Evolutionary conservation across 2,113 vertebrate species (phyloP), one percentile per base, ranked within the genome.

Genomic region (Cyprinodon tularosa): DNA sequence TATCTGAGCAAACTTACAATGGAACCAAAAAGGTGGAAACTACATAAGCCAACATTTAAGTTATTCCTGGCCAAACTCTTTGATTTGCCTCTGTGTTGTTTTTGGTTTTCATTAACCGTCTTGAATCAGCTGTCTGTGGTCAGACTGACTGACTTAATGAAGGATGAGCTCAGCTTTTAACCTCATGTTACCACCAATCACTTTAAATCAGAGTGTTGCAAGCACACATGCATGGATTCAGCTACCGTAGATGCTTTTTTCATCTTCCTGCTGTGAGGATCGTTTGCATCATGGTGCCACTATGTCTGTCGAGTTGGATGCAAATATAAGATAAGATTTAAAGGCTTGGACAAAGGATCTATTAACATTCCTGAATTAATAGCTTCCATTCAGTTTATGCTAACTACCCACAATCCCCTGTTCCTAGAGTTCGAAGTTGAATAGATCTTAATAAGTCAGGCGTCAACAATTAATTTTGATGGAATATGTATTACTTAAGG

Each of bases 1-100:
- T 22, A 61, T 50, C 66, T 53, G 6, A 72, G 76, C 66, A 40
- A 67, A 80, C 53, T 80, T 42, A 64, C 59, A 77, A 44, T 63
- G 37, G 17, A 78, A 71, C 47, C 14, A 47, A 48, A 38, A 53
- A 53, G 57, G 38, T n/a, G 15, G 36, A 61, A 45, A 38, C 62
- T 67, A 6, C 20, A 77, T 36, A 66, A 68, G 17, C 62, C 39
- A 47, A 48, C 2, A 22, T 67, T 47, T 47, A 12, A 29, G 29
- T 29, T 29, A 40, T n/a, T 10, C 38, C 6, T 20, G 22, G 53
- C 17, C 11, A 57, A 39, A 69, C 11, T 39, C 15, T 14, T 11
- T 62, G 61, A 38, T 37, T 62, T 62, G n/a, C 60, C 36, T 22
- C 5, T 22, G 3, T 13, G 17, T 17, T n/a, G 7, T 42, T 14